Evolutionary conservation across 1,140 invertebrate species (phyloP).

Genomic region (Colletes latitarsis): DNA sequence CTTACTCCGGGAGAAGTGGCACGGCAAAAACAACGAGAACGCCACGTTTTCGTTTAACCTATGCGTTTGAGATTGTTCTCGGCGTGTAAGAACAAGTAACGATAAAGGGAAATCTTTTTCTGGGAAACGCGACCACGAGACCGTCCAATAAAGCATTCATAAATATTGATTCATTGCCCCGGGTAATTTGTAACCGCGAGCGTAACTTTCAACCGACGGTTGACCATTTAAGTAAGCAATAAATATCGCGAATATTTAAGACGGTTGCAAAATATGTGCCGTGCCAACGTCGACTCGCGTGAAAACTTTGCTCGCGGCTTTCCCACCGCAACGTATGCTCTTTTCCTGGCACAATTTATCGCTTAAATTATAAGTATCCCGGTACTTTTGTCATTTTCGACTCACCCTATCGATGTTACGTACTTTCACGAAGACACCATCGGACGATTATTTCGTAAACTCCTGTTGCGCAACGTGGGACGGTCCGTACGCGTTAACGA

Average conservation of each 20-base stretch:
- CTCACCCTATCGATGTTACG: conserved; percentile 3
- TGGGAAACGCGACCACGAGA: conserved; percentile 7
- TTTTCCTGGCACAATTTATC: background rate
- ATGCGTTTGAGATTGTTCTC: background rate
- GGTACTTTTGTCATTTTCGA: background rate
- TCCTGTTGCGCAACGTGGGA: background rate
- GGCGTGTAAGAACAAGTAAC: background rate
- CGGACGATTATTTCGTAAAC: background rate
- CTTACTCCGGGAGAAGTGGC: background rate
- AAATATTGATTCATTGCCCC: conserved; percentile 24
- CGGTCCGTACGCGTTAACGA: background rate
- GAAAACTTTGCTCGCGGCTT: conserved; percentile 29
- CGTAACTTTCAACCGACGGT: conserved; percentile 1
- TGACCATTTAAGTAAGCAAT: conserved; percentile 19
- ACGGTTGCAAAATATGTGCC: conserved; percentile 27
- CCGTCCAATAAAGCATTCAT: conserved; percentile 33
- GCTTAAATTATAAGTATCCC: background rate
- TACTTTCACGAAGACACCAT: background rate
- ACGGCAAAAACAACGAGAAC: background rate
- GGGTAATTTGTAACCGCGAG: conserved; percentile 1
- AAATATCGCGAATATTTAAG: conserved; percentile 41
- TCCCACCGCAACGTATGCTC: conserved; percentile 11
- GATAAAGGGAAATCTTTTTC: background rate
- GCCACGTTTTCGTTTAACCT: background rate
- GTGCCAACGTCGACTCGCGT: conserved; percentile 1